These are phyloP conservation scores for Pelobates fuscus DNA, from an alignment of 2,113 vertebrate genomes.

Conservation along the genomic window DNA sequence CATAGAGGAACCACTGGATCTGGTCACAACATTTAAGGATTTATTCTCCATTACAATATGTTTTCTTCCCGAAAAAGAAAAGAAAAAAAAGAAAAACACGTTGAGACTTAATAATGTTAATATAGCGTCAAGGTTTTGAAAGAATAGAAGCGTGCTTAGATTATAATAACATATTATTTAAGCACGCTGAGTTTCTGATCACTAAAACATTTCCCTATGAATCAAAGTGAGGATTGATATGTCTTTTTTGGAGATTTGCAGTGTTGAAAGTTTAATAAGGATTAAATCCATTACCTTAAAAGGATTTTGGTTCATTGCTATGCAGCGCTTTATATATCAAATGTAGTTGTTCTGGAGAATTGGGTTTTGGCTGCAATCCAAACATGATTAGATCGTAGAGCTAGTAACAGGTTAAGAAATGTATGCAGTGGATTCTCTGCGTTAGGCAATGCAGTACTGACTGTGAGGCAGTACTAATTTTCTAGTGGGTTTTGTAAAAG, in stretches of 20 bases:
- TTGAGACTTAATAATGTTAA: background rate
- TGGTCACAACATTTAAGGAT: background rate
- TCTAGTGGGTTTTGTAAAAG: too few relatives aligned
- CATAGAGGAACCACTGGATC: conserved; percentile 18
- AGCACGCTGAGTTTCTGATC: conserved; percentile 20
- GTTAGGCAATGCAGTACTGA: conserved; percentile 3
- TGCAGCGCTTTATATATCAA: conserved; percentile 42
- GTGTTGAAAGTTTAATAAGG: conserved; percentile 26
- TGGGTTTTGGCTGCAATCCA: conserved; percentile 44
- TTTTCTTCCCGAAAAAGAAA: conserved; percentile 2
- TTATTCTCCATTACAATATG: conserved; percentile 11
- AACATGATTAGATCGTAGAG: conserved; percentile 25
- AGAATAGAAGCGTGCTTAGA: background rate
- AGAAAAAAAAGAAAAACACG: too few relatives aligned
- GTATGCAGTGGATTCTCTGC: conserved; percentile 23
- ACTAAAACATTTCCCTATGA: conserved; percentile 13
- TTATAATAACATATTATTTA: background rate
- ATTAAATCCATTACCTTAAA: conserved; percentile 38
- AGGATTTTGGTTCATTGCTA: conserved; percentile 36
- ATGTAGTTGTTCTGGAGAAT: conserved; percentile 45
- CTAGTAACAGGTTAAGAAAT: conserved; percentile 36
- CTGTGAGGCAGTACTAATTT: background rate
- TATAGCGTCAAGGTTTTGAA: background rate
- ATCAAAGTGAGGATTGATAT: conserved; percentile 20
- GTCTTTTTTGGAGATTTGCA: conserved; percentile 23